Conservation (phyloP, 2,113 vertebrate species). For the Osmerus eperlanus region DNA sequence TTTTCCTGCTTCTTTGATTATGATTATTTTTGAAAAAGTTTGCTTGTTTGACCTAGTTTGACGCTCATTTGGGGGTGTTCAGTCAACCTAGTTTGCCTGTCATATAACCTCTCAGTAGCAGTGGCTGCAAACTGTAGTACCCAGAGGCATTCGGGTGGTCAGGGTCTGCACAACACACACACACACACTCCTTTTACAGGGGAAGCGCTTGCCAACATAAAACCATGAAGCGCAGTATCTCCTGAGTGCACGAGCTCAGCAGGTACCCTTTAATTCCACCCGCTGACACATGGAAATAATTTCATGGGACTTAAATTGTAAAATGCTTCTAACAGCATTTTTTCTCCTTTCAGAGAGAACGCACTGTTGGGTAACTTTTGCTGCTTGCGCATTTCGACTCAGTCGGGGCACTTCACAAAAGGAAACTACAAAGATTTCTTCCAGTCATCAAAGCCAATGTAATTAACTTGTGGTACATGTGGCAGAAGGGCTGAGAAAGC, state of each 20-base stretch:
- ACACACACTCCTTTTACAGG: too few species aligned
- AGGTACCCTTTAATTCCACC: not conserved
- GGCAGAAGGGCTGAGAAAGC: slow-evolving; percentile 26
- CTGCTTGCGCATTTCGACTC: slow-evolving; percentile 34
- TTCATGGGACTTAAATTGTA: not conserved
- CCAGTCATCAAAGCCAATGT: slow-evolving; percentile 40
- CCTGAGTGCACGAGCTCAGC: not conserved
- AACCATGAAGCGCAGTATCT: slow-evolving; percentile 20
- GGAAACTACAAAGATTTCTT: slow-evolving; percentile 26
- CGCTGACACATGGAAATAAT: not conserved
- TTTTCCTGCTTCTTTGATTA: too few species aligned
- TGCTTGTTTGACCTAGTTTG: too few species aligned
- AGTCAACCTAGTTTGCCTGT: too few species aligned
- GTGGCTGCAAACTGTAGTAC: too few species aligned
- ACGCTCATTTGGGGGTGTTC: too few species aligned
- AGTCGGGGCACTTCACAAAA: slow-evolving; percentile 4
- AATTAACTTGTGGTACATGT: slow-evolving; percentile 53
- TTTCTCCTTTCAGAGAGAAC: slow-evolving; percentile 25
- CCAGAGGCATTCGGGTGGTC: too few species aligned
- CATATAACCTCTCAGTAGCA: too few species aligned
- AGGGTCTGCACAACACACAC: too few species aligned
- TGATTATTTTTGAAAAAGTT: too few species aligned
- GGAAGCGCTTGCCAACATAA: not conserved
- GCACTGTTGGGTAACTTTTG: slow-evolving; percentile 36
- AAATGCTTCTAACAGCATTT: not conserved